These are phyloP conservation scores for Xestobium rufovillosum DNA, from an alignment of 2,888 invertebrate genomes.

Conservation along the genomic window DNA sequence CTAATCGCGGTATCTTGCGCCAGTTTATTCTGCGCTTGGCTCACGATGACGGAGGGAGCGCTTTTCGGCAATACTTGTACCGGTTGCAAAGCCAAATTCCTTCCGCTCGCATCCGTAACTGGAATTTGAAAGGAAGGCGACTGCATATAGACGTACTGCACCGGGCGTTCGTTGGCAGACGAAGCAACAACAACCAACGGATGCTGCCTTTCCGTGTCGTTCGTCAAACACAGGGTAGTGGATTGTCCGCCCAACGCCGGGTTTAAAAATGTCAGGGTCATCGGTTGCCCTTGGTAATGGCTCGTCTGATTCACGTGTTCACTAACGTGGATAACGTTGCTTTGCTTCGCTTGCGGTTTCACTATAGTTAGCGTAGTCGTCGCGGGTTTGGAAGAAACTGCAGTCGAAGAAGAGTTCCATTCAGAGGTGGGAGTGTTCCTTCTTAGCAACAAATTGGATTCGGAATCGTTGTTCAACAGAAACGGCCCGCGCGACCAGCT, in stretches of 20 bases:
- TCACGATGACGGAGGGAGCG: constrained; percentile 51
- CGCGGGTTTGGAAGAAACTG: constrained; percentile 31
- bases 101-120: constrained; percentile 40
- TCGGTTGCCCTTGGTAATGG: constrained; percentile 38
- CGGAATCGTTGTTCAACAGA: constrained; percentile 17
- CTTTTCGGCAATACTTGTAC: constrained; percentile 37
- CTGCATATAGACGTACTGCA: constrained; percentile 44
- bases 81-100: constrained; percentile 33
- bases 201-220: constrained; percentile 33
- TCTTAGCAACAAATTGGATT: constrained; percentile 28
- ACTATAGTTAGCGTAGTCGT: constrained; percentile 37
- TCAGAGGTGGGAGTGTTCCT: constrained; percentile 28
- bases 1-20: constrained; percentile 17
- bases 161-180: constrained; percentile 38
- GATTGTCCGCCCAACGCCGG: constrained; percentile 32
- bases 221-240: constrained; percentile 35
- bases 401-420: constrained; percentile 28
- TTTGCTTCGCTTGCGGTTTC: constrained; percentile 36
- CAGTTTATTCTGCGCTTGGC: constrained; percentile 38
- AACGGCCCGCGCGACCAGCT: constrained; percentile 24
- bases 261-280: constrained; percentile 40
- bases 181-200: constrained; percentile 41
- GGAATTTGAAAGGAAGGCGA: constrained; percentile 44
- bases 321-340: constrained; percentile 34
- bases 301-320: constrained; percentile 31